Evolutionary conservation across 2,113 vertebrate species (phyloP).

Genomic region (Corythaixoides concolor): DNA sequence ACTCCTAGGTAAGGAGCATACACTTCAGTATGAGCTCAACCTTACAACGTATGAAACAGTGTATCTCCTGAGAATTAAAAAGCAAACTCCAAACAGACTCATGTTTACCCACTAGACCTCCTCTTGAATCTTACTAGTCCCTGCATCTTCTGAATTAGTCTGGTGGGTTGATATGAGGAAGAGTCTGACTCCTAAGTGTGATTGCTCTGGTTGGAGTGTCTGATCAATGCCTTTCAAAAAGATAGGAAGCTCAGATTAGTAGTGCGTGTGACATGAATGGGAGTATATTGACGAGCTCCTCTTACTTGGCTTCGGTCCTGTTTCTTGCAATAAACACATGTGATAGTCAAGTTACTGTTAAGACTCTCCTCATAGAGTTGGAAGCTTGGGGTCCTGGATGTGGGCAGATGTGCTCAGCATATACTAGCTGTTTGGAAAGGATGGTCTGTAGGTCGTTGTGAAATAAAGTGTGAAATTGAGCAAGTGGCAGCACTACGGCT

Average conservation of each 20-base stretch:
- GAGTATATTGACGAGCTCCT: neutral
- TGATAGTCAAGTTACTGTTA: neutral
- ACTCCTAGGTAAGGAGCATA: neutral
- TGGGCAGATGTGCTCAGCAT: neutral
- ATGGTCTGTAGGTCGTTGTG: neutral
- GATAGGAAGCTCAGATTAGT: neutral
- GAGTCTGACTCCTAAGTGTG: neutral
- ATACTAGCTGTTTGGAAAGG: neutral
- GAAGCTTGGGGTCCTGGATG: neutral
- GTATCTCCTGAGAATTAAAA: neutral
- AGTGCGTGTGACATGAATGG: neutral
- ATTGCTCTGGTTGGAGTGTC: neutral
- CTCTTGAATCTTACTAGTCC: neutral
- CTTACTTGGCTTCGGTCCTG: neutral
- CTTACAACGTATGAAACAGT: fast-evolving
- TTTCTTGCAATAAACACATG: neutral
- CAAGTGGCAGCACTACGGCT: neutral
- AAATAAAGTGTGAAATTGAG: slow-evolving; percentile 12
- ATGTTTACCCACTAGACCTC: neutral
- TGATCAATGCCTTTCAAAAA: neutral
- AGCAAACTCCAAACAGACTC: neutral
- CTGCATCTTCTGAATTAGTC: neutral
- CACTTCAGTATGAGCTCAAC: neutral
- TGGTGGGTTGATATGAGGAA: neutral
- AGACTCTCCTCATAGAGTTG: neutral